Evolutionary conservation across 2,888 invertebrate genomes (phyloP), one percentile per base, ranked within the genome.

Genomic region (Isotomurus palustris): DNA sequence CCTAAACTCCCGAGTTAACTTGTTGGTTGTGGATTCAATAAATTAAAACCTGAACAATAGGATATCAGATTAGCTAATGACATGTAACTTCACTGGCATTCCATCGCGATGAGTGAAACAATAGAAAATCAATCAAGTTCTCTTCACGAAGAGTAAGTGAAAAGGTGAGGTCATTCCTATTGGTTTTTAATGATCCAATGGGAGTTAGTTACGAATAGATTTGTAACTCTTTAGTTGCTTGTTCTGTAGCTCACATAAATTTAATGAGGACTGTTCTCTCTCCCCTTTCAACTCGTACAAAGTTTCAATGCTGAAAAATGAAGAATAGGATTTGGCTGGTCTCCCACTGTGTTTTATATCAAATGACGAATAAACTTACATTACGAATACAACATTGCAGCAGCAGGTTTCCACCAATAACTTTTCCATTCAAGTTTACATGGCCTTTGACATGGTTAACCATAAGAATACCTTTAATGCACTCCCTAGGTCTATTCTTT

Each of bases 161-260:
- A 24, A 36, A 38, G 51, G 35, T 45, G 53, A 35, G 45, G 53
- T 44, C 44, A 45, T 44, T 53, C 48, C 48, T 54, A 54, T 54
- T 54, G 54, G 54, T 54, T 54, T 54, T 54, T 54, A 54, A 54
- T 54, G 54, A 45, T 48, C 38, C 45, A 54, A 54, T 54, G 29
- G 32, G 48, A 54, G 47, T 54, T 45, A 54, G 47, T 22, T 48
- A 54, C 45, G 45, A 54, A 45, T 54, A 47, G 47, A 43, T 43
- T 43, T 43, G 43, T 43, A 22, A 43, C 43, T 10, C 6, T 21
- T 32, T 32, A 14, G 32, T 14, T 32, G 32, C 32, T 32, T 32
- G 32, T 32, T 10, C 32, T 32, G 14, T 14, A 10, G 32, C 32
- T 10, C 8, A 14, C 32, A 32, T 8, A 32, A 32, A 32, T 32